These are phyloP conservation scores for Melipona quadrifasciata DNA, from an alignment of 1,140 invertebrate species.

Conservation along the genomic window DNA sequence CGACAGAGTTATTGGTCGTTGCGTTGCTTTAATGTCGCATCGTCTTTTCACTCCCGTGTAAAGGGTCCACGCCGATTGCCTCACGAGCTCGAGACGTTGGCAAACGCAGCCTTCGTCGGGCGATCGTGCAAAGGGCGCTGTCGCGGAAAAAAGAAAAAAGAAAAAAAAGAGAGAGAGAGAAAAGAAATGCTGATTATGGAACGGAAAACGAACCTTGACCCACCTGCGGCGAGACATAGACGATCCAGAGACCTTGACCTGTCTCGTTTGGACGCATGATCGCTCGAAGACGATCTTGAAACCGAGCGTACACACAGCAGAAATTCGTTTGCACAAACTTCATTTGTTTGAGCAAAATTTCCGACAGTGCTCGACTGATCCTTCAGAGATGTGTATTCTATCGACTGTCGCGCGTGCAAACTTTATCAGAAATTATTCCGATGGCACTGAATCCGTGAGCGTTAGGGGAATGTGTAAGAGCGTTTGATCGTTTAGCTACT, in stretches of 20 bases:
- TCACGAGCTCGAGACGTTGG: not conserved
- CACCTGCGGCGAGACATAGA: slow-evolving; percentile 6
- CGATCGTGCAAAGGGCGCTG: slow-evolving; percentile 20
- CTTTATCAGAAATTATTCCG: too few species aligned
- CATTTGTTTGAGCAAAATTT: too few species aligned
- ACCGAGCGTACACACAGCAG: too few species aligned
- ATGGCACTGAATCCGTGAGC: too few species aligned
- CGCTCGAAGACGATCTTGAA: not conserved
- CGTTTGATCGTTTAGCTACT: not conserved
- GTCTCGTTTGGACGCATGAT: slow-evolving; percentile 18
- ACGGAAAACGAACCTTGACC: slow-evolving; percentile 27
- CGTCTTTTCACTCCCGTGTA: not conserved
- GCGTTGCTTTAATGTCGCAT: slow-evolving; percentile 7
- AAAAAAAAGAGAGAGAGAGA: not conserved
- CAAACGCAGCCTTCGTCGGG: slow-evolving; percentile 12
- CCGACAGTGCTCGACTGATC: too few species aligned
- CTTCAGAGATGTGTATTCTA: too few species aligned
- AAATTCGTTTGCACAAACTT: too few species aligned
- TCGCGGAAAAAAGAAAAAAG: not conserved
- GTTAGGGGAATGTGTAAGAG: not conserved
- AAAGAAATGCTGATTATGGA: slow-evolving; percentile 10
- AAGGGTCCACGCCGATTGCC: slow-evolving; percentile 11
- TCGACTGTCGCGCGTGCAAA: too few species aligned
- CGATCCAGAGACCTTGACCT: slow-evolving; percentile 12
- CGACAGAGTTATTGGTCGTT: slow-evolving; percentile 22